Evolutionary conservation across 2,797 vertebrate genomes (phyloP).

Genomic region (Liasis olivaceus): DNA sequence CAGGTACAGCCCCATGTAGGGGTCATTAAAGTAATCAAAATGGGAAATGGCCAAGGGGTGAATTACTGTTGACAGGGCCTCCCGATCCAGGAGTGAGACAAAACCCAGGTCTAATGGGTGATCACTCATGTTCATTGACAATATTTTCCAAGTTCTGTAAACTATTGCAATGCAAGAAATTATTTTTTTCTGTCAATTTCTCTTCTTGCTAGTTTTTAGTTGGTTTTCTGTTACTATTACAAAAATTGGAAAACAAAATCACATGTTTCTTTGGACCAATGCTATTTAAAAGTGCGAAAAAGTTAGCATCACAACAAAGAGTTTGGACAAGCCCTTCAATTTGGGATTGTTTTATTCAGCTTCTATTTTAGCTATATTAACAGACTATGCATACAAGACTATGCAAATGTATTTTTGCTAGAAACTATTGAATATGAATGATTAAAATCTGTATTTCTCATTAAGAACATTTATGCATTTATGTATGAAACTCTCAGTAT

Average conservation of each 20-base stretch:
- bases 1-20: neutral
- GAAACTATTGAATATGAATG: neutral
- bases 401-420: neutral
- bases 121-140: neutral
- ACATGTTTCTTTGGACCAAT: neutral
- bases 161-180: neutral
- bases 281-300: neutral
- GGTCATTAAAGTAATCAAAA: neutral
- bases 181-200: neutral
- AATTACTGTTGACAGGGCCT: neutral
- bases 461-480: neutral
- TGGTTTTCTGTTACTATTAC: neutral
- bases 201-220: neutral
- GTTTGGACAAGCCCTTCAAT: neutral
- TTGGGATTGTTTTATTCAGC: neutral
- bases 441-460: neutral
- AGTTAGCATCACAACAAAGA: neutral
- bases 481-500: neutral
- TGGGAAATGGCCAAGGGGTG: neutral
- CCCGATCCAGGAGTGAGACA: neutral
- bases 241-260: neutral
- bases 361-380: neutral
- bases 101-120: neutral
- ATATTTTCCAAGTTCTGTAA: neutral
- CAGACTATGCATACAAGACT: neutral